Evolutionary conservation across 1,140 invertebrate genomes (phyloP).

Genomic region (Diuraphis noxia): DNA sequence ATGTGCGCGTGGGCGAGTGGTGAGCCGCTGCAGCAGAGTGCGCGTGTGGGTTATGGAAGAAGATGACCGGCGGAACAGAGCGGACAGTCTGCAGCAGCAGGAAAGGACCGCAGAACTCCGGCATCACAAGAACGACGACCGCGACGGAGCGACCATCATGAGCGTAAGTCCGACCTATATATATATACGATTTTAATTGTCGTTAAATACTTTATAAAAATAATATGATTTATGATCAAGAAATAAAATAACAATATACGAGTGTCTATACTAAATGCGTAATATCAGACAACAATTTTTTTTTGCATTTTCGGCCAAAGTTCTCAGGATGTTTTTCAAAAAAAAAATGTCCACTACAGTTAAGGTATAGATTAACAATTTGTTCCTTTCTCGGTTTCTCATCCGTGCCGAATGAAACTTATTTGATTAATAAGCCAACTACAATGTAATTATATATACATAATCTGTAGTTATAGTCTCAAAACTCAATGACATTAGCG

Average conservation of each 20-base stretch:
- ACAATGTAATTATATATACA: no score
- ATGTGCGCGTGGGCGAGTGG: constrained; percentile 21
- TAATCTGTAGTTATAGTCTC: no score
- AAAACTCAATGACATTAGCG: no score
- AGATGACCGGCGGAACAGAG: constrained; percentile 20
- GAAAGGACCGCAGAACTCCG: neutral
- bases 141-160: neutral
- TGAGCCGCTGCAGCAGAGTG: neutral
- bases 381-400: no score
- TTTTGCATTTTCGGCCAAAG: neutral
- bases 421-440: no score
- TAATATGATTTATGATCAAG: no score
- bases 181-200: neutral
- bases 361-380: no score
- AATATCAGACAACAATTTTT: neutral
- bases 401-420: neutral
- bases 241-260: no score
- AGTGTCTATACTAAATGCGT: neutral
- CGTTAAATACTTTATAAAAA: neutral
- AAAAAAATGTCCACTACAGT: neutral
- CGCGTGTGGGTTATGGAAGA: constrained; percentile 31
- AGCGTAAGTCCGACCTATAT: constrained; percentile 19
- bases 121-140: constrained; percentile 20
- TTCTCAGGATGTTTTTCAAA: neutral
- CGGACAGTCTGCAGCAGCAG: neutral